These are phyloP conservation scores for Dendroctonus ponderosae DNA, from an alignment of 1,140 invertebrate species.

Conservation along the genomic window DNA sequence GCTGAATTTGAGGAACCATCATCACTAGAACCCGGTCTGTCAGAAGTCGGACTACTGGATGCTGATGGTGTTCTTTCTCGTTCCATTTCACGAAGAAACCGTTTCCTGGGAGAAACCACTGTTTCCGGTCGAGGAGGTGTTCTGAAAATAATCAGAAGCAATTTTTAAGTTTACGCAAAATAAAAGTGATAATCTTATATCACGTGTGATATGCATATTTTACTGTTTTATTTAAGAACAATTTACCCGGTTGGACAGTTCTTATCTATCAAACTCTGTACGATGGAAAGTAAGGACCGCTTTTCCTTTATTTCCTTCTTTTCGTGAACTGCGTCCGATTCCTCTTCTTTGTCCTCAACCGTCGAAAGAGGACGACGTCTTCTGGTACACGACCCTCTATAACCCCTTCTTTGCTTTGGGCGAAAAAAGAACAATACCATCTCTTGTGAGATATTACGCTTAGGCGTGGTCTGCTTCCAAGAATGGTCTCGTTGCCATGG, in stretches of 20 bases:
- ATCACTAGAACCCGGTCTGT: slow-evolving; percentile 28
- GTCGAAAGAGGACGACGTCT: slow-evolving; percentile 47
- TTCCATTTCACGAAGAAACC: slow-evolving; percentile 62
- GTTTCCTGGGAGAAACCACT: slow-evolving; percentile 60
- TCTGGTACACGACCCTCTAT: slow-evolving; percentile 50
- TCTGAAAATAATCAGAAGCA: slow-evolving; percentile 13
- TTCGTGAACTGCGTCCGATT: slow-evolving; percentile 7
- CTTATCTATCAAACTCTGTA: slow-evolving; percentile 55
- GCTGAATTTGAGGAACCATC: slow-evolving; percentile 27
- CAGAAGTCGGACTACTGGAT: slow-evolving; percentile 28
- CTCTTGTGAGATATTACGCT: slow-evolving; percentile 68
- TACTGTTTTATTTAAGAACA: neutral
- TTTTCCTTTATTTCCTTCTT: slow-evolving; percentile 31
- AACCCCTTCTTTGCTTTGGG: slow-evolving; percentile 50
- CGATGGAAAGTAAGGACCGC: slow-evolving; percentile 47
- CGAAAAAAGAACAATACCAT: slow-evolving; percentile 71
- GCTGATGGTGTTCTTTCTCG: slow-evolving; percentile 42
- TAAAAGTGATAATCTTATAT: no score
- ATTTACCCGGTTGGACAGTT: slow-evolving; percentile 32
- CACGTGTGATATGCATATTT: no score
- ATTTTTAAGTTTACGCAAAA: no score
- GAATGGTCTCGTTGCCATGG: slow-evolving; percentile 84
- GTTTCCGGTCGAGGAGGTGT: slow-evolving; percentile 49
- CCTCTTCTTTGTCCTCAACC: slow-evolving; percentile 19
- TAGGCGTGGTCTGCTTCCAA: slow-evolving; percentile 78